Base-by-base conservation (phyloP, 2,888 invertebrate genomes). In the Leptinotarsa rubiginosa region DNA sequence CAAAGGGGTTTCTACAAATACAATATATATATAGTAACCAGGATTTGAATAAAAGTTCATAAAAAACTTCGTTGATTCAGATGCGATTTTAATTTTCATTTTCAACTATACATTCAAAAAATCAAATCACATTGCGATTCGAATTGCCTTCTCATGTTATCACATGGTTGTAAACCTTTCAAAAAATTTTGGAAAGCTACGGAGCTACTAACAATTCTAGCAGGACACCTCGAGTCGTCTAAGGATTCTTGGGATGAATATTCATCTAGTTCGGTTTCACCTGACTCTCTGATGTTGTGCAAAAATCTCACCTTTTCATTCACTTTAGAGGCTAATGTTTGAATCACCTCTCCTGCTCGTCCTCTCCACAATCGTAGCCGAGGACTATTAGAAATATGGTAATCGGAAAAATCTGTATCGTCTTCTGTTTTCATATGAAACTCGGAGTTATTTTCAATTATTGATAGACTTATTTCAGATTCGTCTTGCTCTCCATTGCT, bases 181-280 rank as follows among this genome's bases (percentile, higher is more conserved):
- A 86, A 74, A 71, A 86, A 85, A 65, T 84, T 82, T 73, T 85
- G 83, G 77, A 86, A 86, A 7, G 85, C 86, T 4, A 81, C 73
- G 1, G 86, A 85, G 78, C 81, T 85, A 75, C 85, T 85, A n/a
- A 86, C 84, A 25, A 85, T 80, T 68, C 82, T 81, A 49, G 80
- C 76, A 10, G 81, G 81, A 65, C 70, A 73, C 68, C 71, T 77
- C 16, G 78, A 66, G 13, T 79, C 78, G 22, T 78, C 78, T 20
- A 74, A 70, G 52, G 79, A 78, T 47, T 79, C 80, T 18, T 64
- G 66, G 22, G 80, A 78, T 5, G 77, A 77, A 49, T 75, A 74
- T n/a, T 80, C 76, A 2, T 78, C 82, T 25, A 64, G 22, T 59
- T 76, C 74, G 2, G 71, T 76, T 64, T 77, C 76, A 13, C 70